Evolutionary conservation across 2,888 invertebrate species (phyloP), one percentile per base, ranked within the genome.

Genomic region (Stratiomys singularior): DNA sequence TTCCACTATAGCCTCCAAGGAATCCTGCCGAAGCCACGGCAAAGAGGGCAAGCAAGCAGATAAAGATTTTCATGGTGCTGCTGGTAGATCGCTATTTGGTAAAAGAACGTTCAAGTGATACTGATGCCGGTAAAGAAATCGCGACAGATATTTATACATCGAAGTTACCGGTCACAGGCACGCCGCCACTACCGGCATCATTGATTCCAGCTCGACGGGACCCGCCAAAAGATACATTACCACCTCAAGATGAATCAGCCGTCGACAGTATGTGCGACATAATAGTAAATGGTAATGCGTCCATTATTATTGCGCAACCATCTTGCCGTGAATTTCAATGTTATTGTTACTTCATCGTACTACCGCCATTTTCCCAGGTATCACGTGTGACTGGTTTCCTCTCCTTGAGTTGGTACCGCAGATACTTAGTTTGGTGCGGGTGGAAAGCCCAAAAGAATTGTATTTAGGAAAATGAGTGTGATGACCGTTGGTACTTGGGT

Each of bases 31-130:
- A 66, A 44, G 66, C 66, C 1, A 44, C 66, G 18, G 66, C 66
- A 18, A 66, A 13, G 21, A 66, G 44, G 4, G 44, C 66, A 28
- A 66, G 15, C 66, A 66, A 18, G n/a, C n/a, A 1, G 37, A 66
- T 21, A 23, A 69, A 30, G 25, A 69, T 30, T n/a, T 69, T 69
- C 69, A 69, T 69, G 69, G 2, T 69, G 69, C 46, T 69, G 37
- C 3, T 37, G 37, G 37, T 37, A 37, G 9, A 37, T 37, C 9
- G 37, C 37, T 37, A 5, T 37, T 37, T 37, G 3, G 37, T 37
- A 5, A 52, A 18, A 52, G 52, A 52, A 52, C 52, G 52, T 52
- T 52, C 7, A 52, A 52, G 18, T n/a, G 52, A 52, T n/a, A 52
- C 52, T 52, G 52, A 52, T 52, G 52, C 52, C 52, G 52, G 4